Base-by-base conservation (phyloP, 1,140 invertebrate genomes). In the Pseudomyrmex sp. region DNA sequence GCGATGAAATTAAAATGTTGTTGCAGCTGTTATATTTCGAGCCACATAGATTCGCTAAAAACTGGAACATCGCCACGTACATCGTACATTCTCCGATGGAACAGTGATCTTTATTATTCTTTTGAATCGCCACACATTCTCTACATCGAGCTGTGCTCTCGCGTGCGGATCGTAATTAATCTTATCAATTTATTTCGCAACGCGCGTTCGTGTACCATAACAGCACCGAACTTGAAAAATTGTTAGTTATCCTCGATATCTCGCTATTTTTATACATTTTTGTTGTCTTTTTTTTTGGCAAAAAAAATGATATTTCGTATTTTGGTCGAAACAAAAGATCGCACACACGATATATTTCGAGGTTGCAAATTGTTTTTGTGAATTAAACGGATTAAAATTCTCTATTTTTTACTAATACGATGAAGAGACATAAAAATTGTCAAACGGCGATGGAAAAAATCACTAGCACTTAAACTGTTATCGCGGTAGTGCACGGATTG, bases 81-180 rank as follows among this genome's bases (percentile, higher is more conserved):
- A 1, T 20, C 12, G 10, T 50, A 26, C 26, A 52, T 12, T 52
- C 46, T n/a, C 35, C 35, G 35, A 35, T 7, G 9, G 7, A 61
- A 59, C 20, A n/a, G 20, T 46, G 9, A 62, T 76, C 73, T 35
- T 65, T 12, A 2, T 56, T 56, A 18, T 10, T 72, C 44, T 20
- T 61, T 52, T 9, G 23, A 52, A 15, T 12, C 13, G 59, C 59
- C 10, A 80, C 82, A 87, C 66, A 52, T 2, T 12, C 13, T 20
- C 23, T 10, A 80, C 82, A 85, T 76, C 83, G 79, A 84, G 80
- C 69, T 46, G 85, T 85, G 73, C 70, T 85, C 48, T 85, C 35
- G 80, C 70, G 84, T 83, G 84, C 68, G 69, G 79, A 89, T 90
- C 87, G 72, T 85, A 83, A 89, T 90, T 90, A 88, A 90, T 88